Evolutionary conservation across 2,113 vertebrate species (phyloP), one percentile per base, ranked within the genome.

Genomic region (Clinocottus analis): DNA sequence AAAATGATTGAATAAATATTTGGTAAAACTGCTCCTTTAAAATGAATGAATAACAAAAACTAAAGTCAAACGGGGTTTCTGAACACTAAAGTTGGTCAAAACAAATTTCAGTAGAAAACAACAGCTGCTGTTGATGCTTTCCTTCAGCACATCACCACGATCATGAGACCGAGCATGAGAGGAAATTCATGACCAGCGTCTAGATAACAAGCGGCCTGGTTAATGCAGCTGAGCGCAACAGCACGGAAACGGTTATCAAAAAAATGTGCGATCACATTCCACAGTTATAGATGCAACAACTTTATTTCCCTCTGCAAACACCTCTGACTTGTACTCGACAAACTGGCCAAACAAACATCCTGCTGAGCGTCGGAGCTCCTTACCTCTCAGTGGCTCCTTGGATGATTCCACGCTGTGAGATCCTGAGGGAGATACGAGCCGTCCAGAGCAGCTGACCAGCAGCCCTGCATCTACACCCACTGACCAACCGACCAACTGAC

Each of bases 301-400:
- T 41, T 41, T 41, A 41, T 41, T 41, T 13, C 39, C 39, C 11
- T 41, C 66, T 37, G 21, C 70, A 69, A 75, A 59, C 66, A 37
- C 43, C 68, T 68, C 43, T 1, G n/a, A 43, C 62, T 63, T 9
- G 16, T 21, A 17, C 56, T 43, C 35, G 2, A 9, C 72, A 59
- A 67, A 47, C 21, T 21, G 47, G 4, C 43, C 60, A 13, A 61
- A 51, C 63, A 59, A 45, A 74, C 70, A 23, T 10, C 49, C 61
- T 25, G 25, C 55, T n/a, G 66, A 75, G 37, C 3, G 8, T 39
- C 51, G 3, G 35, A 53, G 67, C 59, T 27, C 31, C 89, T 86
- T 87, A 93, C 91, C 90, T 90, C 84, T 77, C 66, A 72, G 77
- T 27, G 78, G 81, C 71, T 91, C 80, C 90, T 87, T 83, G 62